phyloP scores from a whole-genome alignment of 2,888 invertebrate species.

The Notocelia uddmanniana region DNA sequence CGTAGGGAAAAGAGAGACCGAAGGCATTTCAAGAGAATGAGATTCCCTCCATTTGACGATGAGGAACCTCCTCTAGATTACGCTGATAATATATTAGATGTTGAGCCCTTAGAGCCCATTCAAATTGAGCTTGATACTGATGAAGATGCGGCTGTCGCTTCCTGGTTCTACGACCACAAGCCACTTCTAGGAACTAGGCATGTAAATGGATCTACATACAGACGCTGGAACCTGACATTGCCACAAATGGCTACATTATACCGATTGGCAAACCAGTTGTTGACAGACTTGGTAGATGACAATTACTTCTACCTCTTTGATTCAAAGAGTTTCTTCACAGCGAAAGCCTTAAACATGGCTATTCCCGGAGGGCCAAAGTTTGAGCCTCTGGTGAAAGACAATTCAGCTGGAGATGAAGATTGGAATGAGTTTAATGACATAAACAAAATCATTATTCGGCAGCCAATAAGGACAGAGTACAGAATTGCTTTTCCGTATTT shows the following conservation, averaged over 20 bases:
- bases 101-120: conserved; percentile 99
- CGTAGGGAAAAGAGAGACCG: conserved; percentile 99
- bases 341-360: conserved; percentile 99
- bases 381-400: conserved; percentile 99
- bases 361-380: conserved; percentile 99
- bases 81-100: conserved; percentile 99
- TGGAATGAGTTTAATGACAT: conserved; percentile 99
- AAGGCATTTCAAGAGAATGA: conserved; percentile 99
- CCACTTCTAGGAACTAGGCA: conserved; percentile 96
- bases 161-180: conserved; percentile 99
- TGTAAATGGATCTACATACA: conserved; percentile 98
- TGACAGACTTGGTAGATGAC: conserved; percentile 98
- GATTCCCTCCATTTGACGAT: conserved; percentile 99
- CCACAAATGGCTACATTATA: conserved; percentile 99
- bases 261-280: conserved; percentile 97
- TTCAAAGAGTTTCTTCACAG: conserved; percentile 99
- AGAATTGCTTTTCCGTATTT: conserved; percentile 99
- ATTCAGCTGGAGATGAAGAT: conserved; percentile 99
- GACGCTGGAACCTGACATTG: conserved; percentile 97
- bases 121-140: conserved; percentile 99
- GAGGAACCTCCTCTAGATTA: conserved; percentile 99
- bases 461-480: conserved; percentile 99
- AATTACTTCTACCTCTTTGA: conserved; percentile 99
- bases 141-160: conserved; percentile 95
- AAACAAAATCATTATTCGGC: conserved; percentile 99